These are phyloP conservation scores for Melinaea marsaeus DNA, from an alignment of 2,888 invertebrate genomes.

Conservation along the genomic window DNA sequence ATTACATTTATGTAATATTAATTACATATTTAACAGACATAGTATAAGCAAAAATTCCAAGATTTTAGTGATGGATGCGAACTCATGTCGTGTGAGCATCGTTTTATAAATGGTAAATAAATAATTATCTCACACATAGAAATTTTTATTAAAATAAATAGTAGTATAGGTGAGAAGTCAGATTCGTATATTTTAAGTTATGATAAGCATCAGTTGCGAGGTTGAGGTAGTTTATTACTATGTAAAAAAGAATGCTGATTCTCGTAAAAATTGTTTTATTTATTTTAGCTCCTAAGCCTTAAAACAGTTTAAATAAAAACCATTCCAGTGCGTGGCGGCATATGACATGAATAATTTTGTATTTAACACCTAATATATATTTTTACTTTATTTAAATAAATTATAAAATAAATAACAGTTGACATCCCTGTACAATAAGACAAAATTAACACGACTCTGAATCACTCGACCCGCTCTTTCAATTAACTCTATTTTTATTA, in stretches of 20 bases:
- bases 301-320: neutral
- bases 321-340: no score
- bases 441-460: no score
- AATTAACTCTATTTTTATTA: no score
- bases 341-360: no score
- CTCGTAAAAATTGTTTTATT: constrained; percentile 43
- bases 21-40: constrained; percentile 40
- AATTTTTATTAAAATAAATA: constrained; percentile 56
- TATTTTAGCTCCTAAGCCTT: constrained; percentile 3
- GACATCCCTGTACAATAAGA: no score
- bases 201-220: constrained; percentile 61
- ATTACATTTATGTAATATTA: constrained; percentile 52
- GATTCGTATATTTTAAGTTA: constrained; percentile 73
- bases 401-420: no score
- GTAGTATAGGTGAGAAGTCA: constrained; percentile 67
- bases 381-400: no score
- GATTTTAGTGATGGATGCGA: constrained; percentile 52
- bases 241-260: constrained; percentile 74
- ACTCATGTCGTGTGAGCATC: constrained; percentile 56
- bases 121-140: constrained; percentile 65
- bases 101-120: constrained; percentile 54
- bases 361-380: no score
- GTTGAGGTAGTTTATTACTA: constrained; percentile 65
- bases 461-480: no score
- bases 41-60: constrained; percentile 52